A percentile compares a stretch with the other conserved stretches of the same genome.
These are phyloP conservation scores for Axea sp. DNA, from an alignment of 2,888 invertebrate genomes.

Conservation along the genomic window DNA sequence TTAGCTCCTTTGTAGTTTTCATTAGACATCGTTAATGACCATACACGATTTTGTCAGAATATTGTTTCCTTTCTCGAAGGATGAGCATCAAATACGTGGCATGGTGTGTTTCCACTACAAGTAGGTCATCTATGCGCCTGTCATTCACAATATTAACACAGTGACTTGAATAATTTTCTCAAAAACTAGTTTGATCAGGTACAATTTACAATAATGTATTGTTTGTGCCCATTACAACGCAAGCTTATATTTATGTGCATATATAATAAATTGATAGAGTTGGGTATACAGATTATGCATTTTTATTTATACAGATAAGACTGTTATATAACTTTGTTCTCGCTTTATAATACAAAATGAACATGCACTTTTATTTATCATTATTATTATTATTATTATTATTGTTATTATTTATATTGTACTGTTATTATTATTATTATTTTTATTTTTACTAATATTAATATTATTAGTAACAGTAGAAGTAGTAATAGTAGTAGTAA, in stretches of 20 bases:
- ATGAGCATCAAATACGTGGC: constrained; percentile 50
- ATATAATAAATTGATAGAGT: not conserved
- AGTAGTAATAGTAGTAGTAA: too few relatives aligned
- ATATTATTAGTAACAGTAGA: too few relatives aligned
- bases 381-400: too few relatives aligned
- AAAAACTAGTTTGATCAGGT: constrained; percentile 13
- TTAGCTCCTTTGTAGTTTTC: constrained; percentile 65
- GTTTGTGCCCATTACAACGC: not conserved
- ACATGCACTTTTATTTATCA: too few relatives aligned
- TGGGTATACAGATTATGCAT: too few relatives aligned
- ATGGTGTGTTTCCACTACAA: constrained; percentile 40
- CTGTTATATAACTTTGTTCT: too few relatives aligned
- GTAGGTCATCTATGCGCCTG: constrained; percentile 51
- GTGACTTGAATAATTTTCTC: constrained; percentile 7
- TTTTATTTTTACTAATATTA: too few relatives aligned
- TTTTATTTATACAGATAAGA: too few relatives aligned
- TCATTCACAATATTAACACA: constrained; percentile 44
- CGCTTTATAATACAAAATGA: too few relatives aligned
- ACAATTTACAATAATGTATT: constrained; percentile 5
- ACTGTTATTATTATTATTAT: too few relatives aligned
- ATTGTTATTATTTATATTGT: too few relatives aligned
- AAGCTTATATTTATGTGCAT: not conserved
- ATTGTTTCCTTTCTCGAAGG: constrained; percentile 44
- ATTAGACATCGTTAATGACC: constrained; percentile 59
- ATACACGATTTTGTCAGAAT: constrained; percentile 32